phyloP scores from a whole-genome alignment of 2,888 invertebrate species.

The Habrosyne pyritoides region DNA sequence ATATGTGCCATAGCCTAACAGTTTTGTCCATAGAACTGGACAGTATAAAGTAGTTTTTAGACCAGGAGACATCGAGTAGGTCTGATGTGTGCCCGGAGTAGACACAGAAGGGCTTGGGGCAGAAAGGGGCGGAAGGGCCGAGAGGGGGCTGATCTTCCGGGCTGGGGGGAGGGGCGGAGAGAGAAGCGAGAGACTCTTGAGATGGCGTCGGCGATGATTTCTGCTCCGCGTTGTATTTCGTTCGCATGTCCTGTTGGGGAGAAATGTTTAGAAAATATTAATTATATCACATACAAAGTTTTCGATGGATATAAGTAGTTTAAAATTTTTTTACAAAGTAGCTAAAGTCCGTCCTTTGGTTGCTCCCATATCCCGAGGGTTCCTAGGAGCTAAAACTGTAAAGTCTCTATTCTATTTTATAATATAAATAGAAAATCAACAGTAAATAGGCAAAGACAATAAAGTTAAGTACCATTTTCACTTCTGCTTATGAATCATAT shows the following conservation, averaged over 20 bases:
- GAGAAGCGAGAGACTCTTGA: constrained; percentile 93
- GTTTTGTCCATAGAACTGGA: constrained; percentile 99
- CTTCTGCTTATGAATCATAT: no score
- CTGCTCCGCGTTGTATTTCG: constrained; percentile 94
- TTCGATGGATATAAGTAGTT: no score
- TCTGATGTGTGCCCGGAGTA: constrained; percentile 98
- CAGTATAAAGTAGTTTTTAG: constrained; percentile 98
- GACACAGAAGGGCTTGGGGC: constrained; percentile 95
- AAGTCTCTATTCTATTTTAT: no score
- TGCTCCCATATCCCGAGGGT: no score
- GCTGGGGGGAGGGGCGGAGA: constrained; percentile 73
- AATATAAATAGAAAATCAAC: no score
- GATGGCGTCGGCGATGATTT: constrained; percentile 97
- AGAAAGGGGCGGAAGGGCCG: constrained; percentile 88
- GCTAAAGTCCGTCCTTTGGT: no score
- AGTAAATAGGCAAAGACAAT: no score
- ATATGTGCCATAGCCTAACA: constrained; percentile 97
- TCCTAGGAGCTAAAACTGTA: no score
- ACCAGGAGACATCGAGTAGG: constrained; percentile 98
- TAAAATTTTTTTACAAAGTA: no score
- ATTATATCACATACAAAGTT: no score
- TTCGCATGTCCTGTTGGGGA: constrained; percentile 91
- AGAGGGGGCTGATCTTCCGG: constrained; percentile 80
- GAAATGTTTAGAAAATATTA: no score
- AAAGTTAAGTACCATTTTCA: no score